Evolutionary conservation across 2,113 vertebrate genomes (phyloP), one percentile per base, ranked within the genome.

Genomic region (Cromileptes altivelis): DNA sequence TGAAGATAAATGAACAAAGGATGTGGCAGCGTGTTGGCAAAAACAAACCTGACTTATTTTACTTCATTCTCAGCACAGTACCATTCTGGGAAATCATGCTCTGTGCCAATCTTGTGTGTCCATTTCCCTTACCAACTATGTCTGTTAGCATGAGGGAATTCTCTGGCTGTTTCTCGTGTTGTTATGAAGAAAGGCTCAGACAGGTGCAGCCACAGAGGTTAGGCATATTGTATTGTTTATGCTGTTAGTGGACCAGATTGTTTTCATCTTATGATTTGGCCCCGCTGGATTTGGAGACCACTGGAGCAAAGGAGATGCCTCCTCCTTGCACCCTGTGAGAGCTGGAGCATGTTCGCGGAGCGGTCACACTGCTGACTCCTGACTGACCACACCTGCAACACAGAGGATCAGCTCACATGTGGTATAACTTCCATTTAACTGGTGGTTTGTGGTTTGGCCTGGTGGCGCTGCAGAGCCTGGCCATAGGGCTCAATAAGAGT

Each of bases 401-500:
- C 64, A 23, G 70, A 52, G 25, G 55, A 65, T 69, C 56, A 69
- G 45, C 50, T n/a, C 64, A 84, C 80, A 52, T 84, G 55, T 76
- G 78, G 57, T 45, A 33, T 75, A 60, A 75, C 57, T 50, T 61
- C 33, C 37, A 61, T 84, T 84, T 76, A 78, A 82, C 75, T 75
- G 81, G 81, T 73, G 82, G 80, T 91, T 78, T 91, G 77, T 49
- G 86, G 89, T 90, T 89, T 90, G 91, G 88, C 64, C 63, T 67
- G 30, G 25, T 58, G 64, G 30, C 7, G 5, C 10, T 49, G 58
- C 88, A 63, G 49, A 57, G 37, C 33, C 37, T 25, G 1, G 42
- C 61, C 70, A 42, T 50, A 50, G 70, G 47, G 64, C 40, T 63
- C 33, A 50, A 19, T 21, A 27, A 78, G 52, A 67, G 40, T 61